A percentile compares a stretch with the other conserved stretches of the same genome.
These are phyloP conservation scores for Polypterus senegalus DNA, from an alignment of 2,113 vertebrate genomes.

Conservation along the genomic window DNA sequence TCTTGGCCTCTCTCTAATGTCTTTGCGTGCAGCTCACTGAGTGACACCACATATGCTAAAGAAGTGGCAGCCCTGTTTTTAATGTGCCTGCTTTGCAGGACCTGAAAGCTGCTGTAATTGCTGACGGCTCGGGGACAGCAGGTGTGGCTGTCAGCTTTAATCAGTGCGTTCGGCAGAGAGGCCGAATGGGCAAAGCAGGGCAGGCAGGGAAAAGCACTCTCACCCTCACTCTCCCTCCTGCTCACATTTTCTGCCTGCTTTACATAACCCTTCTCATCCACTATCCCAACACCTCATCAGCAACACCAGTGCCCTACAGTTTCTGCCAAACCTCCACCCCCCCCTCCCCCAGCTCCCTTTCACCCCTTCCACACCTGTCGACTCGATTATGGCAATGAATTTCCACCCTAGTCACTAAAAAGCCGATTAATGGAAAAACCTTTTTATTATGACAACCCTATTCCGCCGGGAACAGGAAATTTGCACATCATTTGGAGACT, in stretches of 20 bases:
- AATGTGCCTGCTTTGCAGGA: slow-evolving; percentile 25
- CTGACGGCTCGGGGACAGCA: slow-evolving; percentile 46
- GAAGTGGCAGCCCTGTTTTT: slow-evolving; percentile 24
- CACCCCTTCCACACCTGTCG: slow-evolving; percentile 73
- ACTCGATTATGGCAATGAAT: slow-evolving; percentile 79
- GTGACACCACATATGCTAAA: slow-evolving; percentile 39
- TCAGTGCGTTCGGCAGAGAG: slow-evolving; percentile 37
- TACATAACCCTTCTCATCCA: background rate
- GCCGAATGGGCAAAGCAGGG: slow-evolving; percentile 22
- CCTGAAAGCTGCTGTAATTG: slow-evolving; percentile 45
- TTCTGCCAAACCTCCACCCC: slow-evolving; percentile 25
- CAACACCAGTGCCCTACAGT: background rate
- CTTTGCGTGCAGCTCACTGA: slow-evolving; percentile 20
- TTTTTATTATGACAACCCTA: slow-evolving; percentile 47
- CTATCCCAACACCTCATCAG: slow-evolving; percentile 11
- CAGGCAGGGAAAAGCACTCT: slow-evolving; percentile 4
- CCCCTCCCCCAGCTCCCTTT: slow-evolving; percentile 27
- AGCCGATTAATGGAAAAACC: slow-evolving; percentile 60
- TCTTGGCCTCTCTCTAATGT: slow-evolving; percentile 40
- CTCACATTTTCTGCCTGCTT: background rate
- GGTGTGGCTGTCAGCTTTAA: slow-evolving; percentile 73
- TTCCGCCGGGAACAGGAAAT: slow-evolving; percentile 38
- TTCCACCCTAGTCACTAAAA: slow-evolving; percentile 48
- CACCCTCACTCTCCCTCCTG: background rate
- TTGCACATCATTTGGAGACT: slow-evolving; percentile 28